These are phyloP conservation scores for Saxidomus purpurata DNA, from an alignment of 1,140 invertebrate species.

Conservation along the genomic window DNA sequence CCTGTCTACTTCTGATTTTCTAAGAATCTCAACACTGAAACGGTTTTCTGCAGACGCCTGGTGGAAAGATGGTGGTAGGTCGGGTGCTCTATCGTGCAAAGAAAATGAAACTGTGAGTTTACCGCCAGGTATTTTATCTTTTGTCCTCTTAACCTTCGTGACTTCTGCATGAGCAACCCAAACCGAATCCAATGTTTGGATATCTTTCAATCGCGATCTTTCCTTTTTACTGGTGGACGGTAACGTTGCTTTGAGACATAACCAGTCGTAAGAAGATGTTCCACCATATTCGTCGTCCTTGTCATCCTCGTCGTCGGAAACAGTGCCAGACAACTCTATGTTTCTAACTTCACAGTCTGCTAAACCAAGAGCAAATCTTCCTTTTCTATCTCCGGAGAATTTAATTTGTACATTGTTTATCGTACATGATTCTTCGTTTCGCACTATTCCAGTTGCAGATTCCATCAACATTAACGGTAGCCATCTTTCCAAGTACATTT, in stretches of 20 bases:
- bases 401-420: conserved; percentile 61
- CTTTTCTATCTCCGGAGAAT: conserved; percentile 40
- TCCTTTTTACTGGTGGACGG: neutral
- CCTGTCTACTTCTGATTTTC: conserved; percentile 70
- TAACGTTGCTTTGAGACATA: conserved; percentile 45
- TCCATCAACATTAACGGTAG: conserved; percentile 74
- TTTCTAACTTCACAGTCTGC: conserved; percentile 58
- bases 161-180: conserved; percentile 37
- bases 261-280: conserved; percentile 35
- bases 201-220: neutral
- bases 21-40: conserved; percentile 55
- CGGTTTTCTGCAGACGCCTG: neutral
- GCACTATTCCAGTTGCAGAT: conserved; percentile 63
- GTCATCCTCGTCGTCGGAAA: conserved; percentile 20
- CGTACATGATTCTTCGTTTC: conserved; percentile 45
- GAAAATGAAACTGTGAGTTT: conserved; percentile 43
- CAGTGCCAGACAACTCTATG: conserved; percentile 64
- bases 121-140: neutral
- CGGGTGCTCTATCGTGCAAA: conserved; percentile 20
- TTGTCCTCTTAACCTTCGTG: conserved; percentile 36
- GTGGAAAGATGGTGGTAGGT: neutral
- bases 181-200: neutral
- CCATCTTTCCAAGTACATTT: conserved; percentile 67
- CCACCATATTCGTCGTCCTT: neutral
- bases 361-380: conserved; percentile 42